A percentile compares a stretch with the other conserved stretches of the same genome.
Evolutionary conservation across 2,113 vertebrate species (phyloP).

Genomic region (Laticauda colubrina): DNA sequence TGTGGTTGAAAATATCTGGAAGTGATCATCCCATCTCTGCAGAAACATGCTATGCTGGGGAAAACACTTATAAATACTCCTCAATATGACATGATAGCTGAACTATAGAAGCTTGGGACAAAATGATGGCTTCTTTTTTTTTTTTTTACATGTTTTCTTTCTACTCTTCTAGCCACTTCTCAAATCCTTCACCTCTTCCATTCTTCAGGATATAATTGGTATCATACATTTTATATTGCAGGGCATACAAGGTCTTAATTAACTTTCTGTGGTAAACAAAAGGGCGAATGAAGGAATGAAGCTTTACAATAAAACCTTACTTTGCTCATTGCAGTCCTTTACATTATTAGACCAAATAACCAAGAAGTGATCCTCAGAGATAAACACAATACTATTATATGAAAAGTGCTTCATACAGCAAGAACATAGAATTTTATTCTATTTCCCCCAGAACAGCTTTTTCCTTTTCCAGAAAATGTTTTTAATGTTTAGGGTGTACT

Average conservation of each 20-base stretch:
- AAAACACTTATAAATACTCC: neutral
- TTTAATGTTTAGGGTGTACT: neutral
- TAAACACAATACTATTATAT: neutral
- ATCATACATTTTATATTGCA: neutral
- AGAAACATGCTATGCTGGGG: neutral
- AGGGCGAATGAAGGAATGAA: neutral
- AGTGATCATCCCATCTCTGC: no score
- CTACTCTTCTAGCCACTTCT: neutral
- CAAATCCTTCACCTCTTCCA: neutral
- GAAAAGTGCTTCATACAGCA: neutral
- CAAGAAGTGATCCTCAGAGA: neutral
- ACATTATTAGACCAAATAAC: neutral
- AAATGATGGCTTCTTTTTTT: neutral
- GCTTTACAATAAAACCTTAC: neutral
- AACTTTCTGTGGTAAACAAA: neutral
- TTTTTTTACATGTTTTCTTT: neutral
- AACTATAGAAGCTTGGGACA: neutral
- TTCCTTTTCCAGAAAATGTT: neutral
- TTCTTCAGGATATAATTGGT: neutral
- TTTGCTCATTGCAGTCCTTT: neutral
- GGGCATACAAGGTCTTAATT: neutral
- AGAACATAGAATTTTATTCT: neutral
- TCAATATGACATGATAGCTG: neutral
- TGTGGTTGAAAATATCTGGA: no score
- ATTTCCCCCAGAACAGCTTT: neutral